Conservation (phyloP, 2,797 vertebrate genomes). For the Phalloptychus januarius region DNA sequence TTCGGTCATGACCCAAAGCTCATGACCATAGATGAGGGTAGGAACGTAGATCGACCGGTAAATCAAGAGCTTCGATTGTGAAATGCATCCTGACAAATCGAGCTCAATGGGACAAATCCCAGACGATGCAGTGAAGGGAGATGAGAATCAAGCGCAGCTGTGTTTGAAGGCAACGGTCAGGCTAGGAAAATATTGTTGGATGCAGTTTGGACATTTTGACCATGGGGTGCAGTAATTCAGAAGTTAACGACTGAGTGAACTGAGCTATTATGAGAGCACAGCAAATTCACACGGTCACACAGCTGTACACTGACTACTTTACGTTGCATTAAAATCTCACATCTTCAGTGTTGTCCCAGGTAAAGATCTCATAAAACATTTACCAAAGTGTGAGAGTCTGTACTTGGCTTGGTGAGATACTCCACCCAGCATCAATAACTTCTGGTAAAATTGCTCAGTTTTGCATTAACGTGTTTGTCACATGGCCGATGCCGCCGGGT, state of each 20-base stretch:
- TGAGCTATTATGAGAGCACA: background rate
- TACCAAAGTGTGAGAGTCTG: background rate
- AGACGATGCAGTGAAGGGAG: too few species aligned
- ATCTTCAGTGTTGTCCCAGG: background rate
- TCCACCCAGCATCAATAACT: background rate
- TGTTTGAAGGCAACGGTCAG: background rate
- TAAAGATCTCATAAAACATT: background rate
- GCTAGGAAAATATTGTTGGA: too few species aligned
- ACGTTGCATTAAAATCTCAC: background rate
- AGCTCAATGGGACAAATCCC: background rate
- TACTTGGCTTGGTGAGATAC: background rate
- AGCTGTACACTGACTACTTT: background rate
- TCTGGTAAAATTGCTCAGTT: background rate
- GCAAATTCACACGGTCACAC: background rate
- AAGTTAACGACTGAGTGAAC: background rate
- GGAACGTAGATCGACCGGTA: too few species aligned
- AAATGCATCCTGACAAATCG: background rate
- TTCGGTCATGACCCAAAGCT: too few species aligned
- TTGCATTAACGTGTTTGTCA: background rate
- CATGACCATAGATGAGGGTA: too few species aligned
- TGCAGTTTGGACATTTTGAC: background rate
- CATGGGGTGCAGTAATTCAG: background rate
- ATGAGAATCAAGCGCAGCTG: too few species aligned
- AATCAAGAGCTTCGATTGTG: too few species aligned
- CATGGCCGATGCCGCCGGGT: conserved; percentile 1